These are phyloP conservation scores for Temnothorax unifasciatus DNA, from an alignment of 2,888 invertebrate species.

Conservation along the genomic window DNA sequence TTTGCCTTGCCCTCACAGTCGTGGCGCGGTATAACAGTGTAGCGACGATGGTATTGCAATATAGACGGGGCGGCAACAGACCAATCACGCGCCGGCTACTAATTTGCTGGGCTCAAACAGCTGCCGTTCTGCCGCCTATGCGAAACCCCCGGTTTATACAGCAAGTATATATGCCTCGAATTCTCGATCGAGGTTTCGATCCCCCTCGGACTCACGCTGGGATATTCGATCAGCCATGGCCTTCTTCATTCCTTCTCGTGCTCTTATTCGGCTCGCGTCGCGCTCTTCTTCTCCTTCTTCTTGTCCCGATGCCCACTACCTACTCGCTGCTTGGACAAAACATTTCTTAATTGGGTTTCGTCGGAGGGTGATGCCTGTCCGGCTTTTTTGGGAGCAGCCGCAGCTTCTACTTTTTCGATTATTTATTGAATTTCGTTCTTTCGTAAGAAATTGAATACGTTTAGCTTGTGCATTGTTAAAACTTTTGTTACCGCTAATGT, in stretches of 20 bases:
- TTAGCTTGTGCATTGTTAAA: background rate
- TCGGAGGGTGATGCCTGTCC: slow-evolving; percentile 74
- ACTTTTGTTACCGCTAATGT: background rate
- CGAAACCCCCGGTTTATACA: slow-evolving; percentile 80
- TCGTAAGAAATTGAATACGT: slow-evolving; percentile 2
- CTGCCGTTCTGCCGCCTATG: slow-evolving; percentile 85
- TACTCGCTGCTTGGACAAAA: slow-evolving; percentile 84
- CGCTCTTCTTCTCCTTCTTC: slow-evolving; percentile 71
- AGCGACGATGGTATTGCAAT: slow-evolving; percentile 81
- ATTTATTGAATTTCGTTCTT: slow-evolving; percentile 46
- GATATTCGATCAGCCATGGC: slow-evolving; percentile 80
- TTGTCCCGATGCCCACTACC: slow-evolving; percentile 72
- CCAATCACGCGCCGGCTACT: slow-evolving; percentile 86
- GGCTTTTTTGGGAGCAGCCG: slow-evolving; percentile 67
- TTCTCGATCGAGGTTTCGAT: slow-evolving; percentile 80
- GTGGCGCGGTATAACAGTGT: slow-evolving; percentile 68
- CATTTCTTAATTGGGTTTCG: slow-evolving; percentile 86
- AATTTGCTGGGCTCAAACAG: slow-evolving; percentile 86
- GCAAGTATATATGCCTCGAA: slow-evolving; percentile 76
- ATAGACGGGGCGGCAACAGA: slow-evolving; percentile 86
- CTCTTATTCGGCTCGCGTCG: slow-evolving; percentile 72
- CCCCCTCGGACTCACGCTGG: slow-evolving; percentile 80
- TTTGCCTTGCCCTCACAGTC: slow-evolving; percentile 54
- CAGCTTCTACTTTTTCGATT: slow-evolving; percentile 69
- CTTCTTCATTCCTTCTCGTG: slow-evolving; percentile 70